phyloP scores from a whole-genome alignment of 2,888 invertebrate species.

The Venustoraphidia nigricollis region DNA sequence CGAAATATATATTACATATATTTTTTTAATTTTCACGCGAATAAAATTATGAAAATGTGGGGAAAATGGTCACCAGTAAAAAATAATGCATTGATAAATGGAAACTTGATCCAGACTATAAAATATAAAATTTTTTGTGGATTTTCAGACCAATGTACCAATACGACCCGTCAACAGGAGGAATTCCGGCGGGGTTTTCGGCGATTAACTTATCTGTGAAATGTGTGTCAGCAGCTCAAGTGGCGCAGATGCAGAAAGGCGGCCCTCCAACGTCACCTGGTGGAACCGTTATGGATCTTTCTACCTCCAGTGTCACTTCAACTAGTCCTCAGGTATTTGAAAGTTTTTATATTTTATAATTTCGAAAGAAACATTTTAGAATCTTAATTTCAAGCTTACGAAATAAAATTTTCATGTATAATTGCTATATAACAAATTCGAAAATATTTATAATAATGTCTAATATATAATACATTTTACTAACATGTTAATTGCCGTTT shows the following conservation, averaged over 20 bases:
- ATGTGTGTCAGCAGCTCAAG: slow-evolving; percentile 59
- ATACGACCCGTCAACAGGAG: slow-evolving; percentile 57
- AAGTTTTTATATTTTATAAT: background rate
- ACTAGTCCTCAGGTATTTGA: slow-evolving; percentile 63
- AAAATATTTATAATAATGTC: too few relatives aligned
- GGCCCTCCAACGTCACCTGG: slow-evolving; percentile 57
- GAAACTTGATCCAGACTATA: too few relatives aligned
- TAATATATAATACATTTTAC: too few relatives aligned
- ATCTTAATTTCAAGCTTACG: background rate
- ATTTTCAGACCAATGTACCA: slow-evolving; percentile 62
- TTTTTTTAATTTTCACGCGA: too few relatives aligned
- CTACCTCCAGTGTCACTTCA: slow-evolving; percentile 70
- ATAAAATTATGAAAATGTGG: too few relatives aligned
- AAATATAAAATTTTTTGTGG: too few relatives aligned
- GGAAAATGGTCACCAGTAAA: too few relatives aligned
- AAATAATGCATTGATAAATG: too few relatives aligned
- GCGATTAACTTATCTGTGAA: slow-evolving; percentile 76
- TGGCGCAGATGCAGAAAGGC: slow-evolving; percentile 37
- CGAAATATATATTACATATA: too few relatives aligned
- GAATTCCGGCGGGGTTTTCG: slow-evolving; percentile 59
- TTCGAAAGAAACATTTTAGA: background rate
- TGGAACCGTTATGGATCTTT: slow-evolving; percentile 72
- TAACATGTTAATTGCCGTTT: too few relatives aligned
- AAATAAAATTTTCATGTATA: too few relatives aligned
- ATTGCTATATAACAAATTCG: too few relatives aligned